Base-by-base conservation (phyloP, 2,797 vertebrate genomes). In the Erithacus rubecula region DNA sequence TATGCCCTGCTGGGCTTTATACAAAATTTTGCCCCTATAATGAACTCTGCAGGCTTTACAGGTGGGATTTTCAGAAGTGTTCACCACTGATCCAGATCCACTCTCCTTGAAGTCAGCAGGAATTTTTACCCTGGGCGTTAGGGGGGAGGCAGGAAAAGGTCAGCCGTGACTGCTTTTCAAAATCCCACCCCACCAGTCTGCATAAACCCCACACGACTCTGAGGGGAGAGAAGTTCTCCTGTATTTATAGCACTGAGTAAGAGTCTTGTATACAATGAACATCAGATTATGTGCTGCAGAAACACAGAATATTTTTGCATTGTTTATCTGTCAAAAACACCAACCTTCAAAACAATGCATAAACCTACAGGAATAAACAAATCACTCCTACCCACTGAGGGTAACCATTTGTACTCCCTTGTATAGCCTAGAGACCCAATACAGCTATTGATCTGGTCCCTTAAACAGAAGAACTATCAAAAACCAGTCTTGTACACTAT, bases 1-100 rank as follows among this genome's bases (percentile, higher is more conserved):
- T 87, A 69, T 39, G 70, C 83, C 85, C 93, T 90, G 93, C 91
- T 95, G 95, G 67, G 93, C 79, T 95, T 92, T 88, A 93, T 77
- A 95, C 53, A 92, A 96, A 94, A 87, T 90, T 94, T 95, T 95
- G 77, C 94, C 91, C 94, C 88, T 55, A 3, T 94, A 93, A 96
- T 94, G 95, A 97, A 95, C 90, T 95, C 91, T 55, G 36, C 65
- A 89, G 86, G 91, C 81, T 94, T 96, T 95, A 94, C 91, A 97
- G 94, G 96, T 95, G 93, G 90, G 94, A 94, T 97, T 94, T 96
- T 94, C 83, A 87, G 62, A 84, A 93, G 70, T 76, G 67, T 88
- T 94, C 92, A 56, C 41, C 77, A 60, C 43, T 93, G 85, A 93
- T 93, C 89, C 91, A 77, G 87, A 76, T 87, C 95, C 75, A 36